Evolutionary conservation across 1,140 invertebrate species (phyloP), one percentile per base, ranked within the genome.

Genomic region (Temnothorax longispinosus): DNA sequence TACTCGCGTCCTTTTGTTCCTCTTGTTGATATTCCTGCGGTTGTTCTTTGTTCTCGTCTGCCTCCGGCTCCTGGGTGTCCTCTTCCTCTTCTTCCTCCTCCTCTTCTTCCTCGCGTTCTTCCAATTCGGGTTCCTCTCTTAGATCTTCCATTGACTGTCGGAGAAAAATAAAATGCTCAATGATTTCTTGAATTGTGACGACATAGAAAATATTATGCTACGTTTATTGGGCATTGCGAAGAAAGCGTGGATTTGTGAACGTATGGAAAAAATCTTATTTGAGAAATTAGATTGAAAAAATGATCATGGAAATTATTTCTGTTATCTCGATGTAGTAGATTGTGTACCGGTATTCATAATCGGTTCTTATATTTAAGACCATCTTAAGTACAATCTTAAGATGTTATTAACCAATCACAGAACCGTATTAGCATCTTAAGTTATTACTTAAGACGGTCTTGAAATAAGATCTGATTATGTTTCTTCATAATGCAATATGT

Each of bases 81-180:
- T 89, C 65, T 54, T 89, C 74, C 8, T 90, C 88, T 47, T 87
- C 89, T 27, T 94, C 90, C n/a, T 93, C 91, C 27, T 95, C 94
- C 32, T 96, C 96, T 81, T 96, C 96, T 87, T 96, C 95, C 85
- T 96, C 95, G 54, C 92, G 92, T 89, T 96, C 94, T 85, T 95
- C 95, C 10, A 95, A 85, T 89, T 96, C 96, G 11, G 95, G 94
- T 84, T 96, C 96, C 52, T 96, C 95, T 38, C 89, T 94, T 35
- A 96, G 87, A 89, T 95, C 94, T 69, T 95, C 95, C 94, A 95
- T 95, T 15, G 95, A 95, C 95, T 95, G 81, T 27, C 41, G 76
- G 35, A 13, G 1, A 87, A 65, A 11, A 13, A 67, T 65, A 38
- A 13, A 15, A 27, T 50, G 3, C 21, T 27, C 15, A n/a, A 67